Evolutionary conservation across 2,797 vertebrate genomes (phyloP).

Genomic region (Nasua narica): DNA sequence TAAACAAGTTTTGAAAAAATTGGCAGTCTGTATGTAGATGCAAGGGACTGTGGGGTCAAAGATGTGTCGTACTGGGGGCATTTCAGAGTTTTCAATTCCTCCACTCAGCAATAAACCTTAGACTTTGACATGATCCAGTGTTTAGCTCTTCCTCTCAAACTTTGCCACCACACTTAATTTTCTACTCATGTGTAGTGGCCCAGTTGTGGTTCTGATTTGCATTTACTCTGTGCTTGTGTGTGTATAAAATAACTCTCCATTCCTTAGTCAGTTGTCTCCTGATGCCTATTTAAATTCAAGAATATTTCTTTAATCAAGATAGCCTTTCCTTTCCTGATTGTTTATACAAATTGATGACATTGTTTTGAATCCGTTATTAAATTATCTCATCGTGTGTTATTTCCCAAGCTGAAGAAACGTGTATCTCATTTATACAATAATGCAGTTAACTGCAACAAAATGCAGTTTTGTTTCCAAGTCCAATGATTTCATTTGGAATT

Average conservation of each 20-base stretch:
- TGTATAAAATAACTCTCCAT: not conserved
- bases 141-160: not conserved
- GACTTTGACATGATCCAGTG: not conserved
- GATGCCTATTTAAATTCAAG: not conserved
- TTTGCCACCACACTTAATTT: not conserved
- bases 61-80: not conserved
- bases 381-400: not conserved
- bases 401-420: not conserved
- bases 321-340: not conserved
- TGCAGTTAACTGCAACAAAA: not conserved
- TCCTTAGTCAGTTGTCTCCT: not conserved
- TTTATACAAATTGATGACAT: not conserved
- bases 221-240: not conserved
- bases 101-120: not conserved
- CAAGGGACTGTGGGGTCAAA: not conserved
- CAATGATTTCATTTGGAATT: slow-evolving; percentile 1
- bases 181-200: not conserved
- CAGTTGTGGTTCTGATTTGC: not conserved
- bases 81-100: not conserved
- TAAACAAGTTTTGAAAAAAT: not conserved
- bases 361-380: not conserved
- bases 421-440: not conserved
- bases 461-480: not conserved
- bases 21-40: not conserved
- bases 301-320: not conserved